Conservation (phyloP, 1,140 invertebrate species). For the Drosophila sp. region DNA sequence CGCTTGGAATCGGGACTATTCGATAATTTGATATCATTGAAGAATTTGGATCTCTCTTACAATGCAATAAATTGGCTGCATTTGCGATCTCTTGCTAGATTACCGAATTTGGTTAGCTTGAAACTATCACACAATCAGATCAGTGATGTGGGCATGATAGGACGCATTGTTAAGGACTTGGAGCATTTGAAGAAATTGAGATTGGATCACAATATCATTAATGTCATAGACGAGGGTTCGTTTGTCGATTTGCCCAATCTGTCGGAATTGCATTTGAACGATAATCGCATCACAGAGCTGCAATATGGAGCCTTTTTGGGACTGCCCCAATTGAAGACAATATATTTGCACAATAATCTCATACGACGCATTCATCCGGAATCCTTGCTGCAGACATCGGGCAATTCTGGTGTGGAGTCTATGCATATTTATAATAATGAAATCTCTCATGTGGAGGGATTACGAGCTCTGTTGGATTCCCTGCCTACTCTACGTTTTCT, state of each 20-base stretch:
- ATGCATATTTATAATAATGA: slow-evolving; percentile 90
- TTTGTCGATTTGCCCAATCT: slow-evolving; percentile 91
- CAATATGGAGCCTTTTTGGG: slow-evolving; percentile 91
- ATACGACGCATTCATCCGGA: slow-evolving; percentile 91
- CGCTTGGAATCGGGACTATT: slow-evolving; percentile 89
- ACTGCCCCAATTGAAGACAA: slow-evolving; percentile 88
- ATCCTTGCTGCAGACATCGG: slow-evolving; percentile 89
- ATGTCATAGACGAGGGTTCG: slow-evolving; percentile 88
- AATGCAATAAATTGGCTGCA: slow-evolving; percentile 92
- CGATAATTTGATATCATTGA: slow-evolving; percentile 88
- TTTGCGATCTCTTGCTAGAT: slow-evolving; percentile 88
- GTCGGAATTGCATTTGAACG: slow-evolving; percentile 87
- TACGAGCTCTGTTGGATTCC: slow-evolving; percentile 89
- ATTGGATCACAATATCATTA: slow-evolving; percentile 89
- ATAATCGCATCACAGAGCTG: slow-evolving; percentile 90
- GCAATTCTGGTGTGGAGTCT: slow-evolving; percentile 88
- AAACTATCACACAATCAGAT: slow-evolving; percentile 89
- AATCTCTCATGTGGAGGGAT: slow-evolving; percentile 88
- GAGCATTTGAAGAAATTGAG: slow-evolving; percentile 88
- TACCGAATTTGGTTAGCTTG: slow-evolving; percentile 89
- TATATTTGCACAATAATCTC: slow-evolving; percentile 91
- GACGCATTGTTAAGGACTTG: slow-evolving; percentile 89
- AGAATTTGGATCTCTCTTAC: slow-evolving; percentile 89
- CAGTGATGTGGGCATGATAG: slow-evolving; percentile 90
- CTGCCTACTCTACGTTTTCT: slow-evolving; percentile 90